Evolutionary conservation across 2,113 vertebrate genomes (phyloP), one percentile per base, ranked within the genome.

Genomic region (Pseudorhombus dupliciocellatus): DNA sequence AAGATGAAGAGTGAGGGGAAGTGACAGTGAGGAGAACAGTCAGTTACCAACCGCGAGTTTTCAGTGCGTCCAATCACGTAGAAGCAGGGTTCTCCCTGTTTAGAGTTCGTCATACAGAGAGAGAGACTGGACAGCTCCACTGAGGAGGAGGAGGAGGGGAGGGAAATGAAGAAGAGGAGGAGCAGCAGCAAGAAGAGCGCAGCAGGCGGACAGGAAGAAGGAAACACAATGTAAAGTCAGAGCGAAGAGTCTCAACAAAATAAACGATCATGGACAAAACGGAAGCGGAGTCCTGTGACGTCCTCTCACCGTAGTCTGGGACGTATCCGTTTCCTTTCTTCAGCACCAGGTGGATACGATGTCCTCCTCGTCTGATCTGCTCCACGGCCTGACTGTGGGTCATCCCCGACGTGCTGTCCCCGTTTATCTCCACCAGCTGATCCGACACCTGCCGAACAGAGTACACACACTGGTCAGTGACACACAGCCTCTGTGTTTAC

Each of bases 31-130:
- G 57, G 22, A 31, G 73, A 62, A 51, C 2, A 24, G 71, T 28
- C 54, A 83, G 67, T 75, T 87, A 94, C 94, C 88, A 91, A 94
- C 94, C 94, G 94, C 83, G 89, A 88, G 77, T 90, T 93, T 66
- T 94, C 94, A 70, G 94, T 94, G 56, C 94, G 92, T 77, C 94
- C 94, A 44, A 94, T 93, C 83, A 94, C 93, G 88, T 94, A 94
- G 92, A 94, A 94, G 81, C 94, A 94, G 42, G 93, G 94, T 53
- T 94, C 94, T 1, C 94, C 93, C 85, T 93, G 94, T 82, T 93
- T 94, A 62, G 94, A 94, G 92, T 94, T 94, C 78, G 94, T 94
- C 94, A 94, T 94, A 86, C 94, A 94, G 68, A 94, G 93, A 85
- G 94, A 94, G 77, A 94, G 87, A 84, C 94, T 94, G 91, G 94